These are phyloP conservation scores for Pituophis catenifer DNA, from an alignment of 2,113 vertebrate species.

Conservation along the genomic window DNA sequence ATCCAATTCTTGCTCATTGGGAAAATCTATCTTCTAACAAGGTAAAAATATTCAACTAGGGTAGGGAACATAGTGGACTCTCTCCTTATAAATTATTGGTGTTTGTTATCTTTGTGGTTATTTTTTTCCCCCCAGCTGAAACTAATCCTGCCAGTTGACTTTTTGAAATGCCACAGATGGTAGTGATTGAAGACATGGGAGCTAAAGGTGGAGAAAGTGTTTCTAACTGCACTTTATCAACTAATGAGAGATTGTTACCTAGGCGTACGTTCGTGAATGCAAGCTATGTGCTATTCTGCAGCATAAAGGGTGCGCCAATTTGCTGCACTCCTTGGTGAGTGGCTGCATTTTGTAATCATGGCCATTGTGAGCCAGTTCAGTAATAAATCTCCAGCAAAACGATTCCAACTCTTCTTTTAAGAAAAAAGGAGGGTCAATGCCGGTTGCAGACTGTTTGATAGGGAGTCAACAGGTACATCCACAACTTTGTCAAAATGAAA, in stretches of 20 bases:
- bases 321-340: neutral
- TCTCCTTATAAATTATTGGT: neutral
- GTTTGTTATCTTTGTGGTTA: neutral
- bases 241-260: constrained; percentile 9
- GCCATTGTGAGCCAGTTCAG: neutral
- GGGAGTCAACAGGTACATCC: neutral
- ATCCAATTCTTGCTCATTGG: neutral
- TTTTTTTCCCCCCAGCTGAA: constrained; percentile 13
- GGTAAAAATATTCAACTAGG: neutral
- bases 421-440: neutral
- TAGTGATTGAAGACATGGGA: constrained; percentile 13
- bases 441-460: neutral
- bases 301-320: neutral
- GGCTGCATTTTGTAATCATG: neutral
- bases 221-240: neutral
- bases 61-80: neutral
- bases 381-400: neutral
- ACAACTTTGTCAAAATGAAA: neutral
- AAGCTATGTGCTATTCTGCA: neutral
- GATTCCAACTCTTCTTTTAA: neutral
- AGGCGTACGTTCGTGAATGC: neutral
- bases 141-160: constrained; percentile 35
- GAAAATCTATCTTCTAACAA: neutral
- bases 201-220: constrained; percentile 12
- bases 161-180: constrained; percentile 28